A percentile compares a stretch with the other conserved stretches of the same genome.
Conservation (phyloP, 1,140 invertebrate genomes). For the Lepidotrigona ventralis region DNA sequence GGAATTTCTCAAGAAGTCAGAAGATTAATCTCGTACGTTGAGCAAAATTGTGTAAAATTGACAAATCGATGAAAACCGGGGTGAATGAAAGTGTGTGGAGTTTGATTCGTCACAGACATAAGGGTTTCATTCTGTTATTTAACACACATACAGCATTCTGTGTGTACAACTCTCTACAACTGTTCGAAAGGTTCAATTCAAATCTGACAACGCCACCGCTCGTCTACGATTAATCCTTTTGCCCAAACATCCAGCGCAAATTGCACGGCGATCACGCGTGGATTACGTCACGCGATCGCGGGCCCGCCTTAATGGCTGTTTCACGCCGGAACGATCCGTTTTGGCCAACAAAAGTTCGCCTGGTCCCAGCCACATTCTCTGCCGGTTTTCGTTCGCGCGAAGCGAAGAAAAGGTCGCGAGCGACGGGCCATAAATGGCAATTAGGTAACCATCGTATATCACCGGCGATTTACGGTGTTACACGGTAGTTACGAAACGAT, state of each 20-base stretch:
- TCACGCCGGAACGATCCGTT: neutral
- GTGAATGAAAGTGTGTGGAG: too few species aligned
- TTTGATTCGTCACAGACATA: too few species aligned
- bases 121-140: too few species aligned
- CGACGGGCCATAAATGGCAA: neutral
- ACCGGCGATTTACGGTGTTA: constrained; percentile 15
- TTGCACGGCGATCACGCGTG: neutral
- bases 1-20: too few species aligned
- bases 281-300: constrained; percentile 11
- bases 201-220: neutral
- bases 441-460: constrained; percentile 22
- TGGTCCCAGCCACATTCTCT: neutral
- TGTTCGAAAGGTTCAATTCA: neutral
- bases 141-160: too few species aligned
- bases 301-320: neutral
- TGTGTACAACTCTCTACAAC: too few species aligned
- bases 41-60: too few species aligned
- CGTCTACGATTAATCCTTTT: neutral
- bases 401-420: neutral
- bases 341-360: neutral
- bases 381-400: neutral
- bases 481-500: constrained; percentile 33
- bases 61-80: too few species aligned
- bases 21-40: too few species aligned
- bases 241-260: neutral